These are phyloP conservation scores for Gyrodactylus bullatarudis DNA, from an alignment of 1,140 invertebrate species.

Conservation along the genomic window DNA sequence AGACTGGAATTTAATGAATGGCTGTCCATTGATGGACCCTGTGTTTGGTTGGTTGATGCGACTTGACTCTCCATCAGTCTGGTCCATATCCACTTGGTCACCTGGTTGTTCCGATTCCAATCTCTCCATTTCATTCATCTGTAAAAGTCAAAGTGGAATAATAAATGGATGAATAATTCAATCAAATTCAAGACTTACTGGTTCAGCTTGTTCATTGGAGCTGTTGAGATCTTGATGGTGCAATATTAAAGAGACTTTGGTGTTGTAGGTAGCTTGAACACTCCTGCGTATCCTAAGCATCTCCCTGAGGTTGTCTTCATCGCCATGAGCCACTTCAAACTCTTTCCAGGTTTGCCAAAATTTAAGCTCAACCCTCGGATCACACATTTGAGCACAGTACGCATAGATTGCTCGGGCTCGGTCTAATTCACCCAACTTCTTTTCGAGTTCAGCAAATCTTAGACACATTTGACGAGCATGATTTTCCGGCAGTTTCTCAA, in stretches of 20 bases:
- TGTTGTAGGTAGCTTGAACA: conserved; percentile 71
- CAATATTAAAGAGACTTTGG: neutral
- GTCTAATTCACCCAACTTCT: conserved; percentile 83
- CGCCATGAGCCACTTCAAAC: conserved; percentile 95
- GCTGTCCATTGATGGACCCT: neutral
- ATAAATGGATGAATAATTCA: too few relatives aligned
- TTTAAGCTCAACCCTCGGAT: conserved; percentile 57
- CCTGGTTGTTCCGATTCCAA: too few relatives aligned
- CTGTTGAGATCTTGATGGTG: neutral
- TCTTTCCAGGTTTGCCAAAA: conserved; percentile 99
- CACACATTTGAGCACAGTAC: conserved; percentile 92
- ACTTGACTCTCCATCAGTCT: too few relatives aligned
- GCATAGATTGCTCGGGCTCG: conserved; percentile 75
- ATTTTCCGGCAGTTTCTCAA: conserved; percentile 56
- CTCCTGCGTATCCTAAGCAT: conserved; percentile 89
- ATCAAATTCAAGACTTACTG: too few relatives aligned
- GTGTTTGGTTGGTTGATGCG: too few relatives aligned
- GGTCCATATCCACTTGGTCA: too few relatives aligned
- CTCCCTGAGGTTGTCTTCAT: conserved; percentile 93
- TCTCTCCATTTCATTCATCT: neutral
- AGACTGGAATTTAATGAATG: neutral
- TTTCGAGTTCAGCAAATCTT: conserved; percentile 80
- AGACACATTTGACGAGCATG: conserved; percentile 75
- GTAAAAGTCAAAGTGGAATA: too few relatives aligned
- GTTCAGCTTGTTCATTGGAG: too few relatives aligned